Conservation (phyloP, 2,797 vertebrate genomes). For the Pseudochaenichthys georgianus region DNA sequence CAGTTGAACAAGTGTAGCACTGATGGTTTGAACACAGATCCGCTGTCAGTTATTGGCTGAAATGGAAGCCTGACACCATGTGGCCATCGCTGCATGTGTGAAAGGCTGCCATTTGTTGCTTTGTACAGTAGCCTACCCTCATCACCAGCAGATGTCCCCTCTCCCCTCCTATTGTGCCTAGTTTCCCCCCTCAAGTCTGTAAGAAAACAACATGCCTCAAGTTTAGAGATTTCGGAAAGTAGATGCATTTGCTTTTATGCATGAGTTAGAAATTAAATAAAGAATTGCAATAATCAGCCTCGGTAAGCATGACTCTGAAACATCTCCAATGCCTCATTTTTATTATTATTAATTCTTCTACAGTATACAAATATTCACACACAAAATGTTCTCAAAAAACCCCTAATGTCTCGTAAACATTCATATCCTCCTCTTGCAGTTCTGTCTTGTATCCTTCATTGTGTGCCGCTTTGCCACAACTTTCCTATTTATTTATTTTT, state of each 20-base stretch:
- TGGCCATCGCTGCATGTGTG: conserved; percentile 47
- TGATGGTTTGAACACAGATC: too few relatives aligned
- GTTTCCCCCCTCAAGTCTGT: conserved; percentile 50
- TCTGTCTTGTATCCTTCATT: conserved; percentile 51
- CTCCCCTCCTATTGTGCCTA: conserved; percentile 59
- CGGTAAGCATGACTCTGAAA: conserved; percentile 55
- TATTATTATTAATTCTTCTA: conserved; percentile 90
- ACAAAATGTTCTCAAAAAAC: conserved; percentile 86
- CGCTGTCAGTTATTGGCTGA: too few relatives aligned
- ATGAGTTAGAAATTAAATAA: neutral
- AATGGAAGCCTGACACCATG: conserved; percentile 58
- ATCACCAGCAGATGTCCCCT: conserved; percentile 66
- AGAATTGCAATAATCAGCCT: neutral
- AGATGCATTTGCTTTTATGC: too few relatives aligned
- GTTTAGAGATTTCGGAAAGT: neutral
- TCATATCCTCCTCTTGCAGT: conserved; percentile 66
- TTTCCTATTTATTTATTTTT: conserved; percentile 13
- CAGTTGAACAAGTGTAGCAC: neutral
- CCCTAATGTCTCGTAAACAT: conserved; percentile 91
- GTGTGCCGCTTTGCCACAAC: conserved; percentile 62
- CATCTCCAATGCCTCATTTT: conserved; percentile 82
- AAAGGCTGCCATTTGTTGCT: neutral
- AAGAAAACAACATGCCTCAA: neutral
- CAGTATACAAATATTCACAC: conserved; percentile 94
- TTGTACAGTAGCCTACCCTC: conserved; percentile 72